Conservation (phyloP, 2,113 vertebrate genomes). For the Sapayoa aenigma region DNA sequence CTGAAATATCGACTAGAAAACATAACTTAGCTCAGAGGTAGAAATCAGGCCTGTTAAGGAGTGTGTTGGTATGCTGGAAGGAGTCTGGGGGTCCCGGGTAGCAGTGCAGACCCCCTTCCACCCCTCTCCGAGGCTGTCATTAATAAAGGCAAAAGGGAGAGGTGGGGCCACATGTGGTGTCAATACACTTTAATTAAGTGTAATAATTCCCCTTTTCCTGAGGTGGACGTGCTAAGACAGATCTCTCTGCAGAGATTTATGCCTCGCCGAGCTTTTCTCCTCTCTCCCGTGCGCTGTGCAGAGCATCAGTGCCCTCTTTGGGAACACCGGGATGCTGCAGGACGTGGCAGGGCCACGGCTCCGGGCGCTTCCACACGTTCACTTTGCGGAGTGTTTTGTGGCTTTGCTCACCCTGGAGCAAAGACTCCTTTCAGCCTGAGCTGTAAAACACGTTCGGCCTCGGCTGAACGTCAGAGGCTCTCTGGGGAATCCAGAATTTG, state of each 20-base stretch:
- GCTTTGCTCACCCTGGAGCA: neutral
- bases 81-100: neutral
- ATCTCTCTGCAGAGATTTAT: slow-evolving; percentile 69
- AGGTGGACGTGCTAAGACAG: slow-evolving; percentile 75
- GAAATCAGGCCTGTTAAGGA: neutral
- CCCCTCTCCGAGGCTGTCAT: slow-evolving; percentile 43
- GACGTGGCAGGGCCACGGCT: neutral
- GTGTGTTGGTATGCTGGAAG: neutral
- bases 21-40: neutral
- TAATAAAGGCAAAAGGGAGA: slow-evolving; percentile 70
- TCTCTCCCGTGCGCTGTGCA: neutral
- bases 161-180: slow-evolving; percentile 83
- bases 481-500: neutral
- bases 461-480: neutral
- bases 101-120: neutral
- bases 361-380: neutral
- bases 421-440: neutral
- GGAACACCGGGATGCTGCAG: neutral
- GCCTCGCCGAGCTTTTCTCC: neutral
- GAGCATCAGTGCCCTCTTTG: slow-evolving; percentile 76
- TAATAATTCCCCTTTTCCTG: slow-evolving; percentile 86
- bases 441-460: fast-evolving
- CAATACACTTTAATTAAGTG: slow-evolving; percentile 89
- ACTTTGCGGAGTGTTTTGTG: fast-evolving
- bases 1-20: neutral